Base-by-base conservation (phyloP, 2,113 vertebrate species). In the Shinisaurus crocodilurus region DNA sequence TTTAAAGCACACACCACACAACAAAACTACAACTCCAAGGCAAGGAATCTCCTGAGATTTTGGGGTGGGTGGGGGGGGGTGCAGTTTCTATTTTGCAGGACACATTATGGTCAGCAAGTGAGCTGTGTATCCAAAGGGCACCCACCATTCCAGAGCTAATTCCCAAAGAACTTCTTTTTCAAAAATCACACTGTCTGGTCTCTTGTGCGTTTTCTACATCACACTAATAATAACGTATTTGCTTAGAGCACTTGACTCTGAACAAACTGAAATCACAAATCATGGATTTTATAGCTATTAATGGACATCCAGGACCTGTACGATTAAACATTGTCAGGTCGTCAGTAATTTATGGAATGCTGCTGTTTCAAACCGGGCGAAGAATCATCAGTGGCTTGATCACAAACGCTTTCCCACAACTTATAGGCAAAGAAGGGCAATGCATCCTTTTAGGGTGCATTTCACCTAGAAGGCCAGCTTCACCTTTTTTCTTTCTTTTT, bases 231-330 rank as follows among this genome's bases (percentile, higher is more conserved):
- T 94, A 96, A 95, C 93, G 92, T 90, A 95, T 95, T 95, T 92
- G 92, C 90, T 95, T 94, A 95, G 95, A 97, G 92, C 95, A 94
- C 96, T 96, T 95, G 95, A 93, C 94, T 95, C 92, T 72, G 93
- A 95, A 94, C 90, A 94, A 85, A 93, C 86, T 83, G 37, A 93
- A 96, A 96, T 90, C 94, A 95, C 94, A 96, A 95, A 95, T 91
- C 93, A 93, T 69, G 91, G 89, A 93, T 94, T 95, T 95, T 92
- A 94, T 91, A 93, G 90, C 92, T 94, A 92, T 94, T 92, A 94
- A 92, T 54, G 90, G 92, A 93, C 93, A 93, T 90, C 37, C 88
- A 91, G 81, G 85, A 95, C 88, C 91, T 15, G 91, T 86, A 77
- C 93, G 95, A 96, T 96, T 94, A 96, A 96, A 95, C 92, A 95